Percentiles rank a stretch among this genome's conserved stretches.
phyloP scores from a whole-genome alignment of 2,888 invertebrate species.

The Schizotus pectinicornis region DNA sequence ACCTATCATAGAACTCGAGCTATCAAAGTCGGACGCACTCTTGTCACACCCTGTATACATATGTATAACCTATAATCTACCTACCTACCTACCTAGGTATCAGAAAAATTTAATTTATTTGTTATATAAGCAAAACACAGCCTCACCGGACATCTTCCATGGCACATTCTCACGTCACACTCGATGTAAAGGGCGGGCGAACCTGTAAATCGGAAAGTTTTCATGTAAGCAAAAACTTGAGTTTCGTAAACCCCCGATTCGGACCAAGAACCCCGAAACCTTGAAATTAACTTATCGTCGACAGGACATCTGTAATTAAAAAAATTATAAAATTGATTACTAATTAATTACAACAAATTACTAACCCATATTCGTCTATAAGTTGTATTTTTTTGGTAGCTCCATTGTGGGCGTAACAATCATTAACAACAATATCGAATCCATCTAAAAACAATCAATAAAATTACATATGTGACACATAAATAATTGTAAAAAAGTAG shows the following conservation, averaged over 20 bases:
- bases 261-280: slow-evolving; percentile 93
- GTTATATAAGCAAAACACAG: slow-evolving; percentile 65
- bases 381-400: slow-evolving; percentile 90
- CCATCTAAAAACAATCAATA: slow-evolving; percentile 71
- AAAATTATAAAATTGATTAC: not conserved
- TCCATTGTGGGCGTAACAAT: slow-evolving; percentile 93
- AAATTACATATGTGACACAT: not conserved
- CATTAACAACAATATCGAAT: slow-evolving; percentile 93
- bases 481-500: slow-evolving; percentile 4
- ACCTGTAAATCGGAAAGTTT: slow-evolving; percentile 91
- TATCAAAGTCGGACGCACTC: no score
- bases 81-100: no score
- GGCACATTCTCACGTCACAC: slow-evolving; percentile 95
- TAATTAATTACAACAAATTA: not conserved
- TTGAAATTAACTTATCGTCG: slow-evolving; percentile 89
- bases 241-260: slow-evolving; percentile 90
- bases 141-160: slow-evolving; percentile 90
- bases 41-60: no score
- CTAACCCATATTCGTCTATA: slow-evolving; percentile 89
- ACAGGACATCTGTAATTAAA: slow-evolving; percentile 76
- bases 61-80: no score
- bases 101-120: no score
- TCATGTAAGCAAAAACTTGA: slow-evolving; percentile 94
- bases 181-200: slow-evolving; percentile 93
- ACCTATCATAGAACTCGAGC: no score